A percentile compares a stretch with the other conserved stretches of the same genome.
Evolutionary conservation across 2,888 invertebrate species (phyloP).

Genomic region (Andrena haemorrhoa): DNA sequence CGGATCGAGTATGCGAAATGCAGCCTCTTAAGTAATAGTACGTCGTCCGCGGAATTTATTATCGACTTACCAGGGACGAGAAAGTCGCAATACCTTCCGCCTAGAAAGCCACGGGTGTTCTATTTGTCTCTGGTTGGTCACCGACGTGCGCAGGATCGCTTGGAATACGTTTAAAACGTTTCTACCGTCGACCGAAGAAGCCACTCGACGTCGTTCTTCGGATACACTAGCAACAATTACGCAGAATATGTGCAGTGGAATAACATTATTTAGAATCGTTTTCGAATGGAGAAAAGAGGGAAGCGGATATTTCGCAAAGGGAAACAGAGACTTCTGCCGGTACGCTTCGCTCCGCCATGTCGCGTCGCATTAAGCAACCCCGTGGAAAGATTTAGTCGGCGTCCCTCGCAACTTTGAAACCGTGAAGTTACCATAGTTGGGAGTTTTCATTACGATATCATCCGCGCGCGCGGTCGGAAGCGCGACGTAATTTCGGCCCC

Average conservation of each 20-base stretch:
- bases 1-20: slow-evolving; percentile 57
- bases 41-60: slow-evolving; percentile 52
- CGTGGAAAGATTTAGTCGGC: slow-evolving; percentile 41
- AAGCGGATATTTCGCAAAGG: not conserved
- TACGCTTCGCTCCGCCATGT: slow-evolving; percentile 10
- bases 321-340: not conserved
- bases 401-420: slow-evolving; percentile 48
- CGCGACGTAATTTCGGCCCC: slow-evolving; percentile 56
- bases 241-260: too few species aligned
- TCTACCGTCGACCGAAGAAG: not conserved
- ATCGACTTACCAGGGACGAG: slow-evolving; percentile 52
- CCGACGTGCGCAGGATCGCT: not conserved
- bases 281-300: too few species aligned
- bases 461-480: slow-evolving; percentile 50
- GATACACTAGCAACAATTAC: too few species aligned
- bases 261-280: too few species aligned
- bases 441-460: slow-evolving; percentile 63
- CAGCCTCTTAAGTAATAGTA: slow-evolving; percentile 58
- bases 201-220: not conserved
- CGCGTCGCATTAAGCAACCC: slow-evolving; percentile 50
- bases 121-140: not conserved
- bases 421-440: slow-evolving; percentile 52
- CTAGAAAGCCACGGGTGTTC: not conserved
- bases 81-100: slow-evolving; percentile 37
- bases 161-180: slow-evolving; percentile 13